A percentile compares a stretch with the other conserved stretches of the same genome.
phyloP scores from a whole-genome alignment of 2,113 vertebrate genomes.

The Hyperopisus bebe region DNA sequence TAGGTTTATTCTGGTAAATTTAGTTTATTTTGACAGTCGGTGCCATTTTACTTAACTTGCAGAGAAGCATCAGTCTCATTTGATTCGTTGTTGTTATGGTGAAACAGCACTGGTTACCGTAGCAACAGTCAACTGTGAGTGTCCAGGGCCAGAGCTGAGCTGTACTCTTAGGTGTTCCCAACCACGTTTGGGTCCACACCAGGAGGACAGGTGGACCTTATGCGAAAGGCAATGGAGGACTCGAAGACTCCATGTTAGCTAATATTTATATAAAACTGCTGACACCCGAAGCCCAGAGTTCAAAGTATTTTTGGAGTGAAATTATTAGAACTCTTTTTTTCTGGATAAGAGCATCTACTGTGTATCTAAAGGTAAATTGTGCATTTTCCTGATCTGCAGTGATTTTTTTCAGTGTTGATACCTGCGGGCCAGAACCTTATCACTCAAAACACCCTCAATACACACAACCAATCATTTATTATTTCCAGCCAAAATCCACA shows the following conservation, averaged over 20 bases:
- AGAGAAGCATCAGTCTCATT: slow-evolving; percentile 4
- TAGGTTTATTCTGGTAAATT: neutral
- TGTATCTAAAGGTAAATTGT: neutral
- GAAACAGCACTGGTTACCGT: neutral
- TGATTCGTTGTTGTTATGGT: neutral
- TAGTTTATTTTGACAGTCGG: neutral
- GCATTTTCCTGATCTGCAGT: neutral
- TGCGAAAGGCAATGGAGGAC: neutral
- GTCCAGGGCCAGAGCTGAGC: neutral
- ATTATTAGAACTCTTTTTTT: neutral
- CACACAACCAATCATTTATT: neutral
- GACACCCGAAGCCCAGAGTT: neutral
- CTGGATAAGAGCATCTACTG: neutral
- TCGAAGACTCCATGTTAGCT: neutral
- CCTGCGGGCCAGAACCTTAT: neutral
- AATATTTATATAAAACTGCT: neutral
- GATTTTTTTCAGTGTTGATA: neutral
- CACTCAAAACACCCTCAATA: neutral
- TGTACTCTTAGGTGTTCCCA: neutral
- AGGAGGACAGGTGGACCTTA: neutral
- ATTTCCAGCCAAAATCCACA: neutral
- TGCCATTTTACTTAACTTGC: neutral
- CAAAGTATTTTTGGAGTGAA: neutral
- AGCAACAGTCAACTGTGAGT: neutral
- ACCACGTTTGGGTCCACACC: neutral